A percentile compares a stretch with the other conserved stretches of the same genome.
Evolutionary conservation across 1,140 invertebrate genomes (phyloP).

Genomic region (Pachypsylla venusta): DNA sequence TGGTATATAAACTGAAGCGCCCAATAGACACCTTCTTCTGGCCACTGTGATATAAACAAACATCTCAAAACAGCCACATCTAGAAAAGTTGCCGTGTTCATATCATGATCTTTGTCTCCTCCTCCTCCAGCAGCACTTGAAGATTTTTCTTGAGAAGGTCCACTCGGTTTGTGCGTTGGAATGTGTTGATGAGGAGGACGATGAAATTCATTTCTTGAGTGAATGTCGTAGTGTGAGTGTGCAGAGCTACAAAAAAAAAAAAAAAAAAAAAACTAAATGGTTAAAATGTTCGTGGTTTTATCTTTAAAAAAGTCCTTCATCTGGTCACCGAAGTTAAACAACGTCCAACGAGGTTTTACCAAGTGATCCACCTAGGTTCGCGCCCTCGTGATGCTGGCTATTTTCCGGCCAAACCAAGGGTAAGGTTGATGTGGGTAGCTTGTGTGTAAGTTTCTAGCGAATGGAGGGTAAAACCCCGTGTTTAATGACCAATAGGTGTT

Average conservation of each 20-base stretch:
- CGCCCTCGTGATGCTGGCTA: too few relatives aligned
- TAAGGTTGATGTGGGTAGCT: too few relatives aligned
- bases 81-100: slow-evolving; percentile 80
- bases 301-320: too few relatives aligned
- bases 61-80: slow-evolving; percentile 92
- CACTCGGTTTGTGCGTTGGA: not conserved
- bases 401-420: too few relatives aligned
- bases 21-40: slow-evolving; percentile 96
- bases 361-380: too few relatives aligned
- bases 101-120: slow-evolving; percentile 36
- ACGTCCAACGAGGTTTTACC: too few relatives aligned
- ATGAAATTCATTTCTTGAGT: not conserved
- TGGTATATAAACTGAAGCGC: slow-evolving; percentile 84
- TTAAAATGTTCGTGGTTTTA: too few relatives aligned
- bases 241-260: not conserved
- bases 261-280: not conserved
- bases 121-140: too few relatives aligned
- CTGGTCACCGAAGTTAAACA: too few relatives aligned
- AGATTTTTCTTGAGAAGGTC: not conserved
- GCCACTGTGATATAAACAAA: slow-evolving; percentile 94
- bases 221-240: not conserved
- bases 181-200: not conserved
- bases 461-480: too few relatives aligned
- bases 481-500: too few relatives aligned
- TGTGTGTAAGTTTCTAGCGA: too few relatives aligned